A percentile compares a stretch with the other conserved stretches of the same genome.
Evolutionary conservation across 1,140 invertebrate genomes (phyloP).

Genomic region (Drosophila bipectinata): DNA sequence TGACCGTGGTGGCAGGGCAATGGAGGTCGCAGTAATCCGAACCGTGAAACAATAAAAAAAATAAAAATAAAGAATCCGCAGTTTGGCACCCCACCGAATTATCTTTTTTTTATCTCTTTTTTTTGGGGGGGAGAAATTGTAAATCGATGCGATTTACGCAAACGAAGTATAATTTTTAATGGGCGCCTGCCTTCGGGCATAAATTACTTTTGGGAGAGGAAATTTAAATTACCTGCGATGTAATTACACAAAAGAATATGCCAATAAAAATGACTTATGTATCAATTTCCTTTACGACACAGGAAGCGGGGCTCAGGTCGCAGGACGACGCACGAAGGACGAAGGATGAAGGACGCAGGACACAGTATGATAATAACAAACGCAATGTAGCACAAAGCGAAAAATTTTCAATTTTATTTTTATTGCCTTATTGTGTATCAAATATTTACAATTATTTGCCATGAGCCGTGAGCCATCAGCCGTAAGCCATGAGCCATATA

Average conservation of each 20-base stretch:
- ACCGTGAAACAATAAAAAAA: neutral
- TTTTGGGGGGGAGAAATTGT: neutral
- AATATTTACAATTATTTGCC: slow-evolving; percentile 83
- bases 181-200: slow-evolving; percentile 27
- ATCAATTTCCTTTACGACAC: slow-evolving; percentile 80
- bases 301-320: neutral
- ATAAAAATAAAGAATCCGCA: too few relatives aligned
- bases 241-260: slow-evolving; percentile 83
- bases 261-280: slow-evolving; percentile 83
- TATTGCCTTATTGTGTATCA: slow-evolving; percentile 83
- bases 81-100: too few relatives aligned
- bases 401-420: slow-evolving; percentile 82
- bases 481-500: neutral
- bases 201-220: slow-evolving; percentile 37
- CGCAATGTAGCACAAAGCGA: slow-evolving; percentile 68
- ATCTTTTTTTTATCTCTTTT: neutral
- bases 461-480: slow-evolving; percentile 19
- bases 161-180: slow-evolving; percentile 53
- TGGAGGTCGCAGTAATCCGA: neutral
- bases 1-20: slow-evolving; percentile 6
- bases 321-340: neutral
- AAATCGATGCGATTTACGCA: slow-evolving; percentile 50
- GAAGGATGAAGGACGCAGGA: neutral
- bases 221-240: slow-evolving; percentile 79
- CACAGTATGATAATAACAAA: slow-evolving; percentile 71